Base-by-base conservation (phyloP, 2,888 invertebrate species). In the Drosophila monieri region DNA sequence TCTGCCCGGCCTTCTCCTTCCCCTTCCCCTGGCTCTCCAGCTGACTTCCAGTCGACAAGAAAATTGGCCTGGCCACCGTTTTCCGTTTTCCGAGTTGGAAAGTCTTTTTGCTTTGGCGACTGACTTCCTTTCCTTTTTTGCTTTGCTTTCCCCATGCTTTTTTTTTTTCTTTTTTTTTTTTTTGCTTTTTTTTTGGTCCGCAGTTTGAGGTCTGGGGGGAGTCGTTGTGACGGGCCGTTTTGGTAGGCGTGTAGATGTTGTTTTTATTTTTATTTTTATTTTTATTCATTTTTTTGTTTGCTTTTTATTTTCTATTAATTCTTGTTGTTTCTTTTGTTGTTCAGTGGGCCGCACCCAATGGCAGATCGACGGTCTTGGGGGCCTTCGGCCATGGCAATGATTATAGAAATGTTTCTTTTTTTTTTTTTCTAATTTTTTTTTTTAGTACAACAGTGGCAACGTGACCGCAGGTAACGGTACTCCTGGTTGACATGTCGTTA, bases 401-500 rank as follows among this genome's bases (percentile, higher is more conserved):
- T 15, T 41, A 41, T 41, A 41, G 41, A 18, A 41, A 41, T 41
- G 18, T 18, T 18, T 41, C 2, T 39, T 15, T 39, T 39, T 12
- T 39, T 39, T 39, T 15, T 39, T 39, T 12, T 39, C 15, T 39
- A 1, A 14, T 8, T 39, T 39, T 39, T 41, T 41, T 41, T 41
- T 41, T 15, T 41, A 41, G 41, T 41, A 18, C 41, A 41, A 41
- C 32, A 53, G 27, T 55, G 67, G 58, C 65, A 74, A 74, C 69
- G 75, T 80, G 81, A 81, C 81, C 81, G 72, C 81, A 86, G 80
- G 72, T 84, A 84, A 84, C 87, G 80, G 83, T 62, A 37, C 48
- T 27, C 15, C 48, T 79, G 77, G 84, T 86, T 88, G 88, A 88
- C 83, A 88, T 84, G 73, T 88, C 74, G 75, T 88, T 78, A 73